Evolutionary conservation across 2,888 invertebrate species (phyloP).

Genomic region (Cephus nigrinus): DNA sequence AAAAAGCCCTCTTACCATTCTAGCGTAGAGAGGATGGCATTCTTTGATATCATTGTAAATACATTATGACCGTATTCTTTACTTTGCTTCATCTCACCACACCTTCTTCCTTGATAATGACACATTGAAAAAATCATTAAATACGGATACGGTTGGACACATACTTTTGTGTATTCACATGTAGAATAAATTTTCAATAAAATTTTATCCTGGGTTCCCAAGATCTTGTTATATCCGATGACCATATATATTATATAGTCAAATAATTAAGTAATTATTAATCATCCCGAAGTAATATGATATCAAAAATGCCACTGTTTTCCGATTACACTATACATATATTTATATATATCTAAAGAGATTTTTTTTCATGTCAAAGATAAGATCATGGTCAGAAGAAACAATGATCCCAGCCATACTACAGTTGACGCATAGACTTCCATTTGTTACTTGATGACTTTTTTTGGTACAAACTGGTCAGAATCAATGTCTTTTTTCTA

Average conservation of each 20-base stretch:
- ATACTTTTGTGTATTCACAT: not conserved
- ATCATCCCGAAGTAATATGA: not conserved
- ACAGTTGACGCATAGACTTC: not conserved
- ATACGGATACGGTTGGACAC: constrained; percentile 19
- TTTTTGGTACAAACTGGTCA: not conserved
- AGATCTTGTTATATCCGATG: not conserved
- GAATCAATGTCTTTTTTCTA: not conserved
- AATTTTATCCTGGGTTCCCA: not conserved
- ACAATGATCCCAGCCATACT: not conserved
- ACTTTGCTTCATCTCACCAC: not conserved
- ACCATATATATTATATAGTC: not conserved
- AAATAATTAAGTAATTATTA: not conserved
- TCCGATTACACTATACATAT: constrained; percentile 38
- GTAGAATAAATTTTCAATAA: not conserved
- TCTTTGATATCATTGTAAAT: constrained; percentile 10
- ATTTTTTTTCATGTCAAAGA: constrained; percentile 35
- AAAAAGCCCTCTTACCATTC: constrained; percentile 48
- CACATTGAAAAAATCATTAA: not conserved
- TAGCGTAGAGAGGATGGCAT: constrained; percentile 3
- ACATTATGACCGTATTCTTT: constrained; percentile 19
- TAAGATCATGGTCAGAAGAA: constrained; percentile 15
- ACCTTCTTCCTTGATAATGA: not conserved
- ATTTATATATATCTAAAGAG: constrained; percentile 45
- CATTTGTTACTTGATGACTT: no score
- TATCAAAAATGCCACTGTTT: constrained; percentile 26